Conservation (phyloP, 1,140 invertebrate genomes). For the Papilio machaon region DNA sequence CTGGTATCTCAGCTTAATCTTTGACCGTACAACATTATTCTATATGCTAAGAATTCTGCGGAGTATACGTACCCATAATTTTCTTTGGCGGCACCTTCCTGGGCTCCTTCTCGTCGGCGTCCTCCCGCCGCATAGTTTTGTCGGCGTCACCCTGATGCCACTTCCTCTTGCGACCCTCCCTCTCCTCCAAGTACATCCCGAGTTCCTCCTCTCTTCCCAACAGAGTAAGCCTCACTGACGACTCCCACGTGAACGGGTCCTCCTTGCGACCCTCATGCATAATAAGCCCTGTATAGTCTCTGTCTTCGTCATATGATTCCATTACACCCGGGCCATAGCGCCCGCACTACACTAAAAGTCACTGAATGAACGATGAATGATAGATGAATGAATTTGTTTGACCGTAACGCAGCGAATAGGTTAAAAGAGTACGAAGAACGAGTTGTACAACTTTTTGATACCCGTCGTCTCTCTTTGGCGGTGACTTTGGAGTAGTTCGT, state of each 20-base stretch:
- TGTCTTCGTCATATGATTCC: slow-evolving; percentile 63
- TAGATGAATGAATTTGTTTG: slow-evolving; percentile 52
- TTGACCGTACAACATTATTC: not conserved
- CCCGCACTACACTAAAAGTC: slow-evolving; percentile 65
- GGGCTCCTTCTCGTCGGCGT: slow-evolving; percentile 67
- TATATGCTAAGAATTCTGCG: not conserved
- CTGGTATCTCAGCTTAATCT: not conserved
- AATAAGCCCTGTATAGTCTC: slow-evolving; percentile 60
- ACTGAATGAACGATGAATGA: slow-evolving; percentile 67
- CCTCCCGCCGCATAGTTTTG: slow-evolving; percentile 67
- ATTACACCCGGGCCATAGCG: slow-evolving; percentile 67
- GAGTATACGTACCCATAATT: slow-evolving; percentile 66
- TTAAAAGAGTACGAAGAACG: slow-evolving; percentile 93
- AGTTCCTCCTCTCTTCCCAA: slow-evolving; percentile 68
- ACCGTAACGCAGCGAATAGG: slow-evolving; percentile 51
- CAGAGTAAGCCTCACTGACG: slow-evolving; percentile 64
- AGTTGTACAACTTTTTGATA: slow-evolving; percentile 92
- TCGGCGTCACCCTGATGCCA: slow-evolving; percentile 63
- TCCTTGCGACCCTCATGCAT: slow-evolving; percentile 72
- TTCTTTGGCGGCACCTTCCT: slow-evolving; percentile 75
- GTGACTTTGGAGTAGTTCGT: slow-evolving; percentile 89
- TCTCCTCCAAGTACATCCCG: slow-evolving; percentile 72
- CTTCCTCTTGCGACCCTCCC: slow-evolving; percentile 70
- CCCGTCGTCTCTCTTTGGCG: slow-evolving; percentile 90
- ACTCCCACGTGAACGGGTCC: slow-evolving; percentile 69